Evolutionary conservation across 1,140 invertebrate species (phyloP).

Genomic region (Drosophila melanica): DNA sequence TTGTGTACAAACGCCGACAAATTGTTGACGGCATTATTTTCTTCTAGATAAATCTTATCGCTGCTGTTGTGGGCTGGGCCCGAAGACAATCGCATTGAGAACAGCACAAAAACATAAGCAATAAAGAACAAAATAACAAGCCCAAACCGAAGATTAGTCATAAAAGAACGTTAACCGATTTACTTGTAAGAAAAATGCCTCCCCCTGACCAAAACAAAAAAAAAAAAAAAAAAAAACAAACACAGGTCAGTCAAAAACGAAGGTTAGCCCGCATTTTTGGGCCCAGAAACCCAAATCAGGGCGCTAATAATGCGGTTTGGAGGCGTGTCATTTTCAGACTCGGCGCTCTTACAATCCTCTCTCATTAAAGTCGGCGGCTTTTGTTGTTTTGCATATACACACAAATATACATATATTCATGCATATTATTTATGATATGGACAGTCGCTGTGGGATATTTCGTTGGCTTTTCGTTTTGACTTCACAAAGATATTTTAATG

Average conservation of each 20-base stretch:
- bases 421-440: constrained; percentile 38
- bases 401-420: constrained; percentile 1
- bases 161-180: constrained; percentile 23
- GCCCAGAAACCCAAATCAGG: constrained; percentile 21
- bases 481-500: constrained; percentile 37
- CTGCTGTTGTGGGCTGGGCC: constrained; percentile 30
- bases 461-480: constrained; percentile 12
- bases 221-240: background rate
- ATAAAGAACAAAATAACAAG: constrained; percentile 14
- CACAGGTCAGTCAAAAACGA: constrained; percentile 9
- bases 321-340: constrained; percentile 27
- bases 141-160: constrained; percentile 32
- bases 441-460: constrained; percentile 9
- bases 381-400: constrained; percentile 27
- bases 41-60: constrained; percentile 46
- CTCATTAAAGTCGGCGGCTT: constrained; percentile 42
- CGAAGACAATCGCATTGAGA: constrained; percentile 12
- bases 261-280: constrained; percentile 38
- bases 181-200: constrained; percentile 11
- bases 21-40: constrained; percentile 16
- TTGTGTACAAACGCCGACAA: constrained; percentile 36
- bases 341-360: constrained; percentile 21
- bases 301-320: constrained; percentile 26
- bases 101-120: constrained; percentile 2
- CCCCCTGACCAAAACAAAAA: constrained; percentile 1